Evolutionary conservation across 2,797 vertebrate species (phyloP).

Genomic region (Mormyrops attenuatus): DNA sequence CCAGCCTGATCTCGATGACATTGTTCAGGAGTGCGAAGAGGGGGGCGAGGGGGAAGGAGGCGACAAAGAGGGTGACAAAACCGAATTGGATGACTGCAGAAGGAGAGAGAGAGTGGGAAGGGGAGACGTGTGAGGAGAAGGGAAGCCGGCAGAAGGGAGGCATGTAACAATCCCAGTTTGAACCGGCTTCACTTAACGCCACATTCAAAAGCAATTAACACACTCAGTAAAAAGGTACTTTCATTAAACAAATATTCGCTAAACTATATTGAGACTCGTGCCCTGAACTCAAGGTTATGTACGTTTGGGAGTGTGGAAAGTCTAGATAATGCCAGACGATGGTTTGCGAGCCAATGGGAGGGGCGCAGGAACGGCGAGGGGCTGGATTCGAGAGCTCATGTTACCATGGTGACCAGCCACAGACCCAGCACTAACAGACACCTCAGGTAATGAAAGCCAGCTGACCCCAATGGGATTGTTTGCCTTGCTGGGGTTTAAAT

Average conservation of each 20-base stretch:
- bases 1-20: constrained; percentile 90
- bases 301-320: neutral
- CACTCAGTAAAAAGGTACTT: neutral
- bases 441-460: constrained; percentile 1
- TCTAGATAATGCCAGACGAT: neutral
- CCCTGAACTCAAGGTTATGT: neutral
- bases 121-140: constrained; percentile 3
- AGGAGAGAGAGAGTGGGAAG: neutral
- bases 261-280: neutral
- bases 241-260: neutral
- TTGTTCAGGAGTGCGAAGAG: constrained; percentile 95
- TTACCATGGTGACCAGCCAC: neutral
- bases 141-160: neutral
- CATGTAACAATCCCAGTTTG: constrained; percentile 4
- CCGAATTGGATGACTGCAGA: constrained; percentile 92
- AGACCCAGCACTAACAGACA: neutral
- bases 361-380: neutral
- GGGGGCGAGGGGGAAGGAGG: constrained; percentile 92
- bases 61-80: constrained; percentile 95
- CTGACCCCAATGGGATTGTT: neutral
- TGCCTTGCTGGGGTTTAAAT: neutral
- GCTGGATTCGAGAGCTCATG: neutral
- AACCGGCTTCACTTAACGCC: neutral
- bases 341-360: neutral
- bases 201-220: neutral